Conservation (phyloP, 92 coral and sea anemone genomes). For the Phymanthus crucifer region DNA sequence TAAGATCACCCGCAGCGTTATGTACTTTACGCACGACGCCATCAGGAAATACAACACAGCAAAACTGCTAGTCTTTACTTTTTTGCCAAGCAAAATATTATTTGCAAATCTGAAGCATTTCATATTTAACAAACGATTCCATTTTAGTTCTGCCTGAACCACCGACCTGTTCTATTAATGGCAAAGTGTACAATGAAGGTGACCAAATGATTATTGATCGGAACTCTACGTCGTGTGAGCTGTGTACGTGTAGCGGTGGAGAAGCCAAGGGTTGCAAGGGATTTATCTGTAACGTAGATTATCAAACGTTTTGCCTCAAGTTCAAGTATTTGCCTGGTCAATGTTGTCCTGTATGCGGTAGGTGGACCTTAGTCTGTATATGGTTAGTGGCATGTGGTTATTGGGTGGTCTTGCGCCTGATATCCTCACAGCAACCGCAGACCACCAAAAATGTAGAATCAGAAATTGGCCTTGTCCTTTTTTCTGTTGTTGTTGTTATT, state of each 20-base stretch:
- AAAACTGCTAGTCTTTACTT: background rate
- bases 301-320: background rate
- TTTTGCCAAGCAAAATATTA: background rate
- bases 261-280: background rate
- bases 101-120: background rate
- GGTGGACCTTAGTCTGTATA: background rate
- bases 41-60: too few species aligned
- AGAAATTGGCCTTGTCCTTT: too few species aligned
- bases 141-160: background rate
- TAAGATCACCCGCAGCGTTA: too few species aligned
- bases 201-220: background rate
- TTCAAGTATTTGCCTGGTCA: background rate
- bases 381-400: too few species aligned
- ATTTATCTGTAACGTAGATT: background rate
- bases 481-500: too few species aligned
- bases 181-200: background rate
- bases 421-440: background rate
- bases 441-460: too few species aligned
- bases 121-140: background rate
- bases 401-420: too few species aligned
- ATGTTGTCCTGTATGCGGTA: constrained; percentile 7
- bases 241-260: background rate
- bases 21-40: too few species aligned
- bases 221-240: background rate
- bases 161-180: background rate